Evolutionary conservation across 2,797 vertebrate species (phyloP).

Genomic region (Pachyuromys duprasi): DNA sequence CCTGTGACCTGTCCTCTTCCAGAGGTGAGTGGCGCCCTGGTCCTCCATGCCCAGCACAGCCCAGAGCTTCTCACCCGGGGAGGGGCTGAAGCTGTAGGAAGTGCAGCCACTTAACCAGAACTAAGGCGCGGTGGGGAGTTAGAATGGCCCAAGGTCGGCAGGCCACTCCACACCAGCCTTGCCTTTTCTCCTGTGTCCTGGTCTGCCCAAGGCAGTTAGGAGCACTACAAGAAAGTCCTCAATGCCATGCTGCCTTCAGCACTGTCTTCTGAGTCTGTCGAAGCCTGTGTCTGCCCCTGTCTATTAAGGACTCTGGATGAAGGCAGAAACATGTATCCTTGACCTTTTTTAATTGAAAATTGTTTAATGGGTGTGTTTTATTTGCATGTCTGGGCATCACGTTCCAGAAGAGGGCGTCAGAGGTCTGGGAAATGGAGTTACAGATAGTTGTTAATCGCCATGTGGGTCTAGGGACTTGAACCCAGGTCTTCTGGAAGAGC

Average conservation of each 20-base stretch:
- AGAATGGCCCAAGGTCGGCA: not conserved
- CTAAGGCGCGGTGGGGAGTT: not conserved
- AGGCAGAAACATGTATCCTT: not conserved
- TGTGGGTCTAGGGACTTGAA: not conserved
- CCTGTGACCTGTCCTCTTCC: not conserved
- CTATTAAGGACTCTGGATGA: not conserved
- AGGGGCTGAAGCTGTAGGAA: not conserved
- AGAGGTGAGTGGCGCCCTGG: not conserved
- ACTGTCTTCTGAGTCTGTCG: not conserved
- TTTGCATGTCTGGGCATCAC: not conserved
- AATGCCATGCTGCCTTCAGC: not conserved
- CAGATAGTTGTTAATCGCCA: not conserved
- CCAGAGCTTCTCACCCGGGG: not conserved
- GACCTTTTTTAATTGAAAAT: not conserved
- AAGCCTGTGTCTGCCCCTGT: not conserved
- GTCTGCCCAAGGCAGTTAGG: not conserved
- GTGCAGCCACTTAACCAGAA: not conserved
- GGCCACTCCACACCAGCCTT: not conserved
- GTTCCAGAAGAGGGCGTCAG: not conserved
- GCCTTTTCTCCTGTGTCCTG: not conserved
- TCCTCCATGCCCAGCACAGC: not conserved
- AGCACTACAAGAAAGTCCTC: not conserved
- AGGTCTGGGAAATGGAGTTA: too few relatives aligned
- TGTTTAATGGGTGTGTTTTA: not conserved
- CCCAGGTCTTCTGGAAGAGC: not conserved